phyloP scores from a whole-genome alignment of 2,113 vertebrate genomes.

The Plecotus auritus region DNA sequence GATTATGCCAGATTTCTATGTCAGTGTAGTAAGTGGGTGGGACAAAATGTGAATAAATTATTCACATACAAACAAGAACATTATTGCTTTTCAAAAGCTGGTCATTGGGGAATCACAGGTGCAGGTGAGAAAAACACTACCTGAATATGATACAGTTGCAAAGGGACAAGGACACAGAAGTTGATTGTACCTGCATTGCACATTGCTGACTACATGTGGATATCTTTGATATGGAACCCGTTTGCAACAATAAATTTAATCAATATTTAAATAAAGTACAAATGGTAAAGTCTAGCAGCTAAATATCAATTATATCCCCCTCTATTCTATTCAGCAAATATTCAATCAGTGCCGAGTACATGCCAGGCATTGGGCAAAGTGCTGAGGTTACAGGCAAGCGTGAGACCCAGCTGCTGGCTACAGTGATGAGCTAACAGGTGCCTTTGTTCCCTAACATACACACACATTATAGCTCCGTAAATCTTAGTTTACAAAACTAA shows the following conservation, averaged over 20 bases:
- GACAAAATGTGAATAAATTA: conserved; percentile 75
- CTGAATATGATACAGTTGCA: not conserved
- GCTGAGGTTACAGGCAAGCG: not conserved
- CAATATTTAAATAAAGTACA: conserved; percentile 58
- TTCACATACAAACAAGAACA: conserved; percentile 73
- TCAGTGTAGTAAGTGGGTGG: conserved; percentile 72
- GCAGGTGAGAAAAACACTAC: conserved; percentile 58
- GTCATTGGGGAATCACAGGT: conserved; percentile 53
- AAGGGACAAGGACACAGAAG: conserved; percentile 24
- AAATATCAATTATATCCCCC: not conserved
- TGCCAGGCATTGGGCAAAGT: not conserved
- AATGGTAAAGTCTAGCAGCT: conserved; percentile 30
- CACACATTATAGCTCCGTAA: not conserved
- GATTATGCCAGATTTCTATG: conserved; percentile 71
- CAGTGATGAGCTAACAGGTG: not conserved
- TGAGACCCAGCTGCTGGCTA: not conserved
- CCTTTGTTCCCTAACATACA: not conserved
- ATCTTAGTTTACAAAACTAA: not conserved
- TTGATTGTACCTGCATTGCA: not conserved
- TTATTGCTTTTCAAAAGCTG: conserved; percentile 71
- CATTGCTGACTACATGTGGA: conserved; percentile 48
- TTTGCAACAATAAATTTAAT: conserved; percentile 58
- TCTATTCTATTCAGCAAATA: not conserved
- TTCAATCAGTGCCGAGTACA: not conserved
- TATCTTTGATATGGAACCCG: conserved; percentile 48